Percentiles rank a stretch among this genome's conserved stretches.
phyloP scores from a whole-genome alignment of 2,113 vertebrate genomes.

The Pteropus alecto region DNA sequence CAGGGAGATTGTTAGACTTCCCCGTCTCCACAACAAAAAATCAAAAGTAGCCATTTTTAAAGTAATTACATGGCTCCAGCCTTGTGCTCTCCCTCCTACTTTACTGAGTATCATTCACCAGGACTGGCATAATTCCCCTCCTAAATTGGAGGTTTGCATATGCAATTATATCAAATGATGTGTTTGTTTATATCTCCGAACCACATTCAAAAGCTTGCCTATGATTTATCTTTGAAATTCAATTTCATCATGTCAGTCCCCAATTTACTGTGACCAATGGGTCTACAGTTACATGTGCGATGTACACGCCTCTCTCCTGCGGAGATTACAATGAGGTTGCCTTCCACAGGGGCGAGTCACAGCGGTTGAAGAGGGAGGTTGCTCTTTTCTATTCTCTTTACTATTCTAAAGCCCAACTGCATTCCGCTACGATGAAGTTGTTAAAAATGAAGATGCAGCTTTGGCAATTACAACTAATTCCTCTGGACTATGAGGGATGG shows the following conservation, averaged over 20 bases:
- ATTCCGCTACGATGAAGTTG: background rate
- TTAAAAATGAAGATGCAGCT: background rate
- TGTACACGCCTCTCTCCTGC: background rate
- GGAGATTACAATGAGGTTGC: background rate
- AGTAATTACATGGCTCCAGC: conserved; percentile 63
- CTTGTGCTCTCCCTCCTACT: background rate
- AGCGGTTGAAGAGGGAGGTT: background rate
- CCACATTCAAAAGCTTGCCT: conserved; percentile 72
- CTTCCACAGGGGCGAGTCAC: background rate
- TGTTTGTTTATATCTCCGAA: conserved; percentile 81
- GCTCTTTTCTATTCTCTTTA: background rate
- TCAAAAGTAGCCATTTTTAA: conserved; percentile 69
- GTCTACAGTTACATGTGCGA: conserved; percentile 48
- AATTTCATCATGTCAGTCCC: conserved; percentile 75
- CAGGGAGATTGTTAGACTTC: conserved; percentile 64
- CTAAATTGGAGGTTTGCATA: conserved; percentile 79
- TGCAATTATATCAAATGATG: conserved; percentile 83
- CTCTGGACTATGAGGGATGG: background rate
- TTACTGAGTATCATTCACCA: conserved; percentile 72
- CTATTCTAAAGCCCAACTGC: background rate
- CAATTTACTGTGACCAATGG: conserved; percentile 72
- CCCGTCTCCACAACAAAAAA: conserved; percentile 71
- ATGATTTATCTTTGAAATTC: conserved; percentile 80
- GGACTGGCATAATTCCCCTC: conserved; percentile 57
- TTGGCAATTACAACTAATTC: background rate